Conservation (phyloP, 2,888 invertebrate genomes). For the Patella caerulea region DNA sequence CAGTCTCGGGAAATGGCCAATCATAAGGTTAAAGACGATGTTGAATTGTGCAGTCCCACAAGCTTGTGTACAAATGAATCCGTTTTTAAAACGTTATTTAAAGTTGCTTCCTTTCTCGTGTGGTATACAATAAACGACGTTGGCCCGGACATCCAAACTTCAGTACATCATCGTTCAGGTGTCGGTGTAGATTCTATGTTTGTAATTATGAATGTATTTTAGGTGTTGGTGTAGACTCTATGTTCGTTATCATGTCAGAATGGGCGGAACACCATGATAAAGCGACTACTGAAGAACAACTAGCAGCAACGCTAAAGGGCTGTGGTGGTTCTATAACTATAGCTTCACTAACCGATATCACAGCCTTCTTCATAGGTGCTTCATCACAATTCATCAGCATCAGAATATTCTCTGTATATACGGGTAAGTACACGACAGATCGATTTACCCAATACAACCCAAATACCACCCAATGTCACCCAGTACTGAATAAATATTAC, state of each 20-base stretch:
- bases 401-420: conserved; percentile 53
- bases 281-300: conserved; percentile 32
- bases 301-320: conserved; percentile 47
- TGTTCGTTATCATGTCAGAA: conserved; percentile 47
- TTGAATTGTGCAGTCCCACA: too few species aligned
- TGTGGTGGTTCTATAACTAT: conserved; percentile 58
- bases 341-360: conserved; percentile 52
- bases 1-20: too few species aligned
- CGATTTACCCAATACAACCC: not conserved
- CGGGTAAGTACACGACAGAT: conserved; percentile 39
- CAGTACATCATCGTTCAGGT: not conserved
- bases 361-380: conserved; percentile 47
- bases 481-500: too few species aligned
- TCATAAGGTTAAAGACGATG: too few species aligned
- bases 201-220: not conserved
- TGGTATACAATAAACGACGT: not conserved
- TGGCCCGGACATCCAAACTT: not conserved
- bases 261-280: conserved; percentile 32
- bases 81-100: too few species aligned
- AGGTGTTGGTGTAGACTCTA: conserved; percentile 16
- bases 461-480: too few species aligned
- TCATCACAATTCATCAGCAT: conserved; percentile 49
- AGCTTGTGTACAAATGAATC: too few species aligned
- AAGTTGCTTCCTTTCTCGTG: not conserved
- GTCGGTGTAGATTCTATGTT: too few species aligned